Percentiles rank a stretch among this genome's conserved stretches.
phyloP scores from a whole-genome alignment of 2,888 invertebrate species.

The Globia sparganii region DNA sequence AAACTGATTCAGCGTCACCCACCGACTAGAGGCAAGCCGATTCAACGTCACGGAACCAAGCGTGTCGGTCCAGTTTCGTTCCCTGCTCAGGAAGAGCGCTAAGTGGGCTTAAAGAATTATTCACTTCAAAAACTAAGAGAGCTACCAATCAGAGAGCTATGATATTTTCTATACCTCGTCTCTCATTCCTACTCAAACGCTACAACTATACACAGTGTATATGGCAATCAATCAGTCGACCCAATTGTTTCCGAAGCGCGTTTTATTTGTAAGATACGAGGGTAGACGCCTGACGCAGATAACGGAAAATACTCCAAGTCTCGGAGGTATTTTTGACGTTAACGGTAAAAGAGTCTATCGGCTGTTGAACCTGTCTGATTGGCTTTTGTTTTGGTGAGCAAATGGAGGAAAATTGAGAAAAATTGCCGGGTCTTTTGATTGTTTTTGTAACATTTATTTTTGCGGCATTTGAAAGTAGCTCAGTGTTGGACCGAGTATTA shows the following conservation, averaged over 20 bases:
- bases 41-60: not conserved
- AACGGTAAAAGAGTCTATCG: conserved; percentile 8
- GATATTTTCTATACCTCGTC: not conserved
- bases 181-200: conserved; percentile 29
- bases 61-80: not conserved
- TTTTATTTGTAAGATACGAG: conserved; percentile 55
- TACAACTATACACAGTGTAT: conserved; percentile 51
- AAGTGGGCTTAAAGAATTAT: not conserved
- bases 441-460: not conserved
- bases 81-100: not conserved
- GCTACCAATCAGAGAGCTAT: not conserved
- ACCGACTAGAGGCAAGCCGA: not conserved
- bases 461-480: not conserved
- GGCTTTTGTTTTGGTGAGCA: not conserved
- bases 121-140: too few species aligned
- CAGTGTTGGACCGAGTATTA: not conserved
- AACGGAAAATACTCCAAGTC: conserved; percentile 26
- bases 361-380: conserved; percentile 15
- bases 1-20: not conserved
- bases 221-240: conserved; percentile 66
- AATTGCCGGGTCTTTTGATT: not conserved
- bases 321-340: conserved; percentile 37
- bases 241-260: conserved; percentile 64
- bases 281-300: conserved; percentile 31
- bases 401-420: not conserved